Evolutionary conservation across 2,888 invertebrate species (phyloP), one percentile per base, ranked within the genome.

Genomic region (Mythimna lalbum): DNA sequence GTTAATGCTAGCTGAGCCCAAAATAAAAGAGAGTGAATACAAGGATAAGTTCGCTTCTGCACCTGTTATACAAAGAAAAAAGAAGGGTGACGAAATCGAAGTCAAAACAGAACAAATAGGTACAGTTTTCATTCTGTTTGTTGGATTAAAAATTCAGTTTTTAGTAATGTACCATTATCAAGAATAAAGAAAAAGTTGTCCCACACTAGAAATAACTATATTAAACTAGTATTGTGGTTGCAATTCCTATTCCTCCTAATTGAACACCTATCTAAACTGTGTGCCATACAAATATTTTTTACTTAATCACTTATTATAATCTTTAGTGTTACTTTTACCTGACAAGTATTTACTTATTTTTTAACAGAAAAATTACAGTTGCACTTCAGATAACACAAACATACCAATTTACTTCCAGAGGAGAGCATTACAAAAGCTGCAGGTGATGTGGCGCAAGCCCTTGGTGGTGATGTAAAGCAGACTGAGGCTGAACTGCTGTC

Each of bases 401-500:
- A 19, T 31, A 31, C n/a, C 3, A 10, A 39, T 39, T 3, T 17
- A 19, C 10, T 90, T 92, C 4, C 87, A 96, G 96, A 95, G 86
- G 91, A 94, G 76, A 93, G 87, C 19, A 89, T 97, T 57, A 94
- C 95, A 31, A 94, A 94, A 84, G 98, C 98, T 14, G 98, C 97
- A 0, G 96, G 97, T 88, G 96, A 97, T 73, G 98, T 98, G n/a
- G 98, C 98, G 0, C 92, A 96, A 78, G 94, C 96, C 50, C 89
- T 98, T 1, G 97, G 97, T 62, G 98, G 97, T 17, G 96, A 98
- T 90, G 93, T 96, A 0, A 96, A 97, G 84, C 96, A 97, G 90
- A 98, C 97, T 0, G 98, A 98, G 91, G 96, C 97, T 0, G 98
- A 98, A 87, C 93, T 98, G 7, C 92, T 98, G 62, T 96, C 97